These are phyloP conservation scores for Tuta absoluta DNA, from an alignment of 2,888 invertebrate genomes.

Conservation along the genomic window DNA sequence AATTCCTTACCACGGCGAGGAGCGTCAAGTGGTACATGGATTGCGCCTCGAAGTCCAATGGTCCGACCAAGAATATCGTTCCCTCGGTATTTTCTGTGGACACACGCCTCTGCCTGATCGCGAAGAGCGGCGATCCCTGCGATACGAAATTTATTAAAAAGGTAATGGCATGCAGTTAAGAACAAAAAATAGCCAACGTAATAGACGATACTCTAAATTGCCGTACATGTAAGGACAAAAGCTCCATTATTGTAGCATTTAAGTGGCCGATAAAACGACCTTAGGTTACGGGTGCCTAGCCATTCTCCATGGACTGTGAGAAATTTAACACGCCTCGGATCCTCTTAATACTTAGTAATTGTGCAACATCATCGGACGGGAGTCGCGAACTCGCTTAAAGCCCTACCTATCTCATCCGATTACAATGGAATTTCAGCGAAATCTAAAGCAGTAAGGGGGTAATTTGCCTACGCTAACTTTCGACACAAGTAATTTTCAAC, in stretches of 20 bases:
- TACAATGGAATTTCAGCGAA: constrained; percentile 27
- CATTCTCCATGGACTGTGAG: constrained; percentile 64
- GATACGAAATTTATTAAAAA: constrained; percentile 39
- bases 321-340: constrained; percentile 67
- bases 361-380: constrained; percentile 52
- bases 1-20: constrained; percentile 89
- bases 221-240: constrained; percentile 59
- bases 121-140: constrained; percentile 88
- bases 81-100: constrained; percentile 90
- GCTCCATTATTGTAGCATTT: constrained; percentile 65
- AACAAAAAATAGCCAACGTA: constrained; percentile 35
- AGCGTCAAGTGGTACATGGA: constrained; percentile 94
- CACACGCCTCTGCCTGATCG: constrained; percentile 88
- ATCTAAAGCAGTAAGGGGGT: constrained; percentile 20
- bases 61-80: constrained; percentile 87
- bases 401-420: constrained; percentile 44
- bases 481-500: neutral
- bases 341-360: constrained; percentile 69
- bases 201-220: constrained; percentile 48
- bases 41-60: constrained; percentile 93
- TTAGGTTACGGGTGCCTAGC: constrained; percentile 55
- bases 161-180: constrained; percentile 32
- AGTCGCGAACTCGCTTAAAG: constrained; percentile 41
- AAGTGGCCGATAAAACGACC: constrained; percentile 60
- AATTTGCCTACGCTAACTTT: constrained; percentile 27